phyloP scores from a whole-genome alignment of 2,797 vertebrate species.

The Stomatorhinus walkeri region DNA sequence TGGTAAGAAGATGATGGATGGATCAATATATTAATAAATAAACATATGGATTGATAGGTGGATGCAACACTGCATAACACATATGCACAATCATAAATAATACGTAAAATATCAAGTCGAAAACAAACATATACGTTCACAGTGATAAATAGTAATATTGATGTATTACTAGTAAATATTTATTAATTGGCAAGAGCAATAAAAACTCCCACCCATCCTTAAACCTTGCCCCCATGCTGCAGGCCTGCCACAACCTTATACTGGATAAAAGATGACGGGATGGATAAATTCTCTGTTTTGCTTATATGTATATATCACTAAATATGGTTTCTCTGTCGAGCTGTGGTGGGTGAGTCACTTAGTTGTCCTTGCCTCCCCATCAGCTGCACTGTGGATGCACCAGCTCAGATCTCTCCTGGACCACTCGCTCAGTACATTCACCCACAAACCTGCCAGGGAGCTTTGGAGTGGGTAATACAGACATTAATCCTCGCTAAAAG shows the following conservation, averaged over 20 bases:
- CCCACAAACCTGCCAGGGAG: neutral
- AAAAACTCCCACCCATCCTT: neutral
- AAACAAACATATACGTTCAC: neutral
- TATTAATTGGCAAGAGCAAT: neutral
- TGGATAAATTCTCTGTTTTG: neutral
- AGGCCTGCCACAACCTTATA: neutral
- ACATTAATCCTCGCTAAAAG: slow-evolving; percentile 1
- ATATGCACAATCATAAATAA: neutral
- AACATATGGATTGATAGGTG: neutral
- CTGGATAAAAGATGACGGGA: neutral
- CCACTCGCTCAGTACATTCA: neutral
- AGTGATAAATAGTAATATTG: neutral
- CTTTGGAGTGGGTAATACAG: neutral
- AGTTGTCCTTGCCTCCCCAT: neutral
- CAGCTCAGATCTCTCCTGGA: neutral
- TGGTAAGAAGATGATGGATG: neutral
- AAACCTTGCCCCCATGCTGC: neutral
- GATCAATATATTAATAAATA: neutral
- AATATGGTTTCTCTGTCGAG: neutral
- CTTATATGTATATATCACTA: neutral
- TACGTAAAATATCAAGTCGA: neutral
- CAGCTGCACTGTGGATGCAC: neutral
- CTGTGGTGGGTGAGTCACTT: neutral
- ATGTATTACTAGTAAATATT: neutral
- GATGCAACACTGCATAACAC: neutral